phyloP scores from a whole-genome alignment of 2,888 invertebrate species.

The Calameuta pallipes region DNA sequence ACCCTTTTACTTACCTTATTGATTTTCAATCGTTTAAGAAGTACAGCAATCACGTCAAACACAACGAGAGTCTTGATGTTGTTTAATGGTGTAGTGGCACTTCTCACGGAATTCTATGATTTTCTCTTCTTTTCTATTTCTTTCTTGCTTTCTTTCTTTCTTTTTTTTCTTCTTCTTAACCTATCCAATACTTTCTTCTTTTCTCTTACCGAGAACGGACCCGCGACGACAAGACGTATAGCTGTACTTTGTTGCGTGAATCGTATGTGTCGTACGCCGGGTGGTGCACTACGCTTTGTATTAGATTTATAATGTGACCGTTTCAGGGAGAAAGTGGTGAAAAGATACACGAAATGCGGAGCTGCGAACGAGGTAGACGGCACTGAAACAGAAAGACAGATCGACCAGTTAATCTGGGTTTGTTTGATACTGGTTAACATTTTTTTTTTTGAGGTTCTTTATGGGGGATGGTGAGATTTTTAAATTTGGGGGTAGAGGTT shows the following conservation, averaged over 20 bases:
- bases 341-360: conserved; percentile 4
- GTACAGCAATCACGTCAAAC: background rate
- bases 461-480: background rate
- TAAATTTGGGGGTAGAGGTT: background rate
- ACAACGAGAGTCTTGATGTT: background rate
- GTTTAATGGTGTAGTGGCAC: background rate
- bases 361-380: conserved; percentile 16
- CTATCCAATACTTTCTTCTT: background rate
- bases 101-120: background rate
- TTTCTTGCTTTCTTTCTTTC: background rate
- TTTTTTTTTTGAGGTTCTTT: background rate
- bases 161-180: background rate
- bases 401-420: background rate
- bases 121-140: background rate
- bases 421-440: background rate
- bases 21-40: background rate
- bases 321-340: conserved; percentile 2
- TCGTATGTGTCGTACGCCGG: background rate
- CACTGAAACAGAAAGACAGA: conserved; percentile 19
- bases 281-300: conserved; percentile 1
- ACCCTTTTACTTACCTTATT: background rate
- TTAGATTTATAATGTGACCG: conserved; percentile 5
- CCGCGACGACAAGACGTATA: background rate
- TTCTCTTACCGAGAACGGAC: background rate
- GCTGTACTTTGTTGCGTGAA: background rate